These are phyloP conservation scores for Lasioglossum villosulum DNA, from an alignment of 2,888 invertebrate species.

Conservation along the genomic window DNA sequence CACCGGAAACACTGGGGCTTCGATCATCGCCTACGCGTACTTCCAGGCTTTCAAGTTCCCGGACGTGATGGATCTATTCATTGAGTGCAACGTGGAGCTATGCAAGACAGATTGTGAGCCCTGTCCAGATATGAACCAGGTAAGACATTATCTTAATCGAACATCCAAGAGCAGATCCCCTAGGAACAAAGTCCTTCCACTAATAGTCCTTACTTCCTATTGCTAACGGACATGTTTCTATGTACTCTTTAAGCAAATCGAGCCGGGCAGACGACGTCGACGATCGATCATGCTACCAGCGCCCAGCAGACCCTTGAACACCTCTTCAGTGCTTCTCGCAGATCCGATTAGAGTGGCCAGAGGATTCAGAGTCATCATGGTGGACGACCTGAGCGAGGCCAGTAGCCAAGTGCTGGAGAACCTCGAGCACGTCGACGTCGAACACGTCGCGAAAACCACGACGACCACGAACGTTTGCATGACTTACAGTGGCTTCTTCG, in stretches of 20 bases:
- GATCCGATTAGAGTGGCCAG: slow-evolving; percentile 89
- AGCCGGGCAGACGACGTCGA: slow-evolving; percentile 85
- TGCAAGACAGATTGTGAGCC: slow-evolving; percentile 92
- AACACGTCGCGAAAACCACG: slow-evolving; percentile 56
- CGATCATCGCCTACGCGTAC: slow-evolving; percentile 91
- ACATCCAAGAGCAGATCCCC: background rate
- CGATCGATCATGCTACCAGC: slow-evolving; percentile 76
- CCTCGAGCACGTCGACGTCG: slow-evolving; percentile 69
- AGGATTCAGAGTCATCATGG: slow-evolving; percentile 89
- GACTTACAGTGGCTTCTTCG: slow-evolving; percentile 88
- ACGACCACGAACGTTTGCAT: slow-evolving; percentile 86
- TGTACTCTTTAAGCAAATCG: slow-evolving; percentile 82
- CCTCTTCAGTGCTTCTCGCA: slow-evolving; percentile 85
- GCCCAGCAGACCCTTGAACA: slow-evolving; percentile 69
- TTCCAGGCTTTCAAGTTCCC: slow-evolving; percentile 94
- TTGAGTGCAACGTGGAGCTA: slow-evolving; percentile 93
- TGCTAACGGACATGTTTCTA: background rate
- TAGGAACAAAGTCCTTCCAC: too few relatives aligned
- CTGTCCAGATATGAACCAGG: slow-evolving; percentile 88
- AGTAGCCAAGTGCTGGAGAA: slow-evolving; percentile 75
- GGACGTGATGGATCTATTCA: slow-evolving; percentile 92
- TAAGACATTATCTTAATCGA: background rate
- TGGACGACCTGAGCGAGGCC: slow-evolving; percentile 87
- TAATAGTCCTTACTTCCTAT: background rate
- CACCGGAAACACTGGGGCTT: slow-evolving; percentile 90